Conservation (phyloP, 2,888 invertebrate genomes). For the Steromphala cineraria region DNA sequence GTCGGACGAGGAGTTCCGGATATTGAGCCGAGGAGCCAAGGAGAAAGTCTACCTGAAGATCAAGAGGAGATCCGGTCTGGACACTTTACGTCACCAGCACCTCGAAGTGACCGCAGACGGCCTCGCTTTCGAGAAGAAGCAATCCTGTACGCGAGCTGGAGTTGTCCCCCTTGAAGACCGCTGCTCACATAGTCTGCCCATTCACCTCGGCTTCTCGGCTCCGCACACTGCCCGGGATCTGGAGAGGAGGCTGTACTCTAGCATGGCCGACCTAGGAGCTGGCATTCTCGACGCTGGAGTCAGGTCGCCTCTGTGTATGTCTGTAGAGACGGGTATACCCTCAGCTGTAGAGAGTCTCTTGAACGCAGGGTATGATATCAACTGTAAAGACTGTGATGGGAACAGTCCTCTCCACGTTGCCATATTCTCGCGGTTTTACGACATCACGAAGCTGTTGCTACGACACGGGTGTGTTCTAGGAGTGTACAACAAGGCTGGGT, state of each 20-base stretch:
- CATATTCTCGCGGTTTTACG: constrained; percentile 8
- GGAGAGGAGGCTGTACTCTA: not conserved
- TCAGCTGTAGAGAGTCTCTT: constrained; percentile 3
- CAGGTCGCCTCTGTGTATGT: constrained; percentile 9
- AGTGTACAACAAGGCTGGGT: constrained; percentile 5
- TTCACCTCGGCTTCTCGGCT: not conserved
- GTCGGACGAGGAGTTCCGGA: constrained; percentile 18
- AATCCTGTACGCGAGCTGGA: not conserved
- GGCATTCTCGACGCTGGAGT: not conserved
- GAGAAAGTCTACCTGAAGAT: constrained; percentile 22
- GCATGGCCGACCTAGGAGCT: not conserved
- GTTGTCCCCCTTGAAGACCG: not conserved
- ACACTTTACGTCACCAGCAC: not conserved
- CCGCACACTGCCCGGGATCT: not conserved
- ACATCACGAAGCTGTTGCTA: constrained; percentile 16
- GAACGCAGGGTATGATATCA: constrained; percentile 20
- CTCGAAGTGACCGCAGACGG: not conserved
- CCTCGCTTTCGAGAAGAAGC: not conserved
- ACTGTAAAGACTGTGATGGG: constrained; percentile 15
- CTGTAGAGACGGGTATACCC: constrained; percentile 9
- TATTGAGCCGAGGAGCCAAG: constrained; percentile 7
- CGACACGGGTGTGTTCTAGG: constrained; percentile 7
- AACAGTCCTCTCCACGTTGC: constrained; percentile 18
- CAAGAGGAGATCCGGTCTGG: not conserved
- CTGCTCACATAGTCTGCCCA: not conserved